Conservation (phyloP, 2,113 vertebrate species). For the Probosciger aterrimus region DNA sequence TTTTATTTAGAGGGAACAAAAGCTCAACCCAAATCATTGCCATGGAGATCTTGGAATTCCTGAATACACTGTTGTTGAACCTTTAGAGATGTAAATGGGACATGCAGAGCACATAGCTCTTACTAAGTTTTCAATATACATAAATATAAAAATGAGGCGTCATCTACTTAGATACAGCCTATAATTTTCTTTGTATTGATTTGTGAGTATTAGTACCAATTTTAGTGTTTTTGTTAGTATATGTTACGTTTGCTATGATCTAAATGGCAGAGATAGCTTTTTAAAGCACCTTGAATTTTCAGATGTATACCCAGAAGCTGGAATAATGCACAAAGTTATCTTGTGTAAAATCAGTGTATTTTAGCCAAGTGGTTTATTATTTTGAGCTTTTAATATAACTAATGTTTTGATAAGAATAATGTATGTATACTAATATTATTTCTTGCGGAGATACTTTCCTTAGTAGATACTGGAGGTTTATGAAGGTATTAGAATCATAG, state of each 20-base stretch:
- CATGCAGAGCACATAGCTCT: neutral
- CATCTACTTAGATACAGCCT: neutral
- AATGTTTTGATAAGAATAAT: neutral
- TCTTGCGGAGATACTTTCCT: neutral
- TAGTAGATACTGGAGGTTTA: neutral
- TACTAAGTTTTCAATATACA: neutral
- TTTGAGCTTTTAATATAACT: neutral
- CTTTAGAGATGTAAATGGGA: neutral
- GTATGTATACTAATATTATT: neutral
- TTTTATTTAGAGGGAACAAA: neutral
- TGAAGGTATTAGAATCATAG: neutral
- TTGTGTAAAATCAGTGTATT: neutral
- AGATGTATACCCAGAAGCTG: neutral
- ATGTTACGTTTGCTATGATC: neutral
- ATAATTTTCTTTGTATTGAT: slow-evolving; percentile 16
- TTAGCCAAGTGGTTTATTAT: neutral
- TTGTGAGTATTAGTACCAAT: neutral
- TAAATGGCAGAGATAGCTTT: neutral
- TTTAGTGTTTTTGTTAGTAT: neutral
- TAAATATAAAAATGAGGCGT: neutral
- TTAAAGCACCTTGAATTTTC: neutral
- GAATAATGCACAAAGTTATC: neutral
- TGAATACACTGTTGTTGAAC: neutral
- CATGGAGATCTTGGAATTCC: slow-evolving; percentile 4
- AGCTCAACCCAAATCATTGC: neutral